Evolutionary conservation across 2,797 vertebrate genomes (phyloP).

Genomic region (Cynodonichthys magdalenae): DNA sequence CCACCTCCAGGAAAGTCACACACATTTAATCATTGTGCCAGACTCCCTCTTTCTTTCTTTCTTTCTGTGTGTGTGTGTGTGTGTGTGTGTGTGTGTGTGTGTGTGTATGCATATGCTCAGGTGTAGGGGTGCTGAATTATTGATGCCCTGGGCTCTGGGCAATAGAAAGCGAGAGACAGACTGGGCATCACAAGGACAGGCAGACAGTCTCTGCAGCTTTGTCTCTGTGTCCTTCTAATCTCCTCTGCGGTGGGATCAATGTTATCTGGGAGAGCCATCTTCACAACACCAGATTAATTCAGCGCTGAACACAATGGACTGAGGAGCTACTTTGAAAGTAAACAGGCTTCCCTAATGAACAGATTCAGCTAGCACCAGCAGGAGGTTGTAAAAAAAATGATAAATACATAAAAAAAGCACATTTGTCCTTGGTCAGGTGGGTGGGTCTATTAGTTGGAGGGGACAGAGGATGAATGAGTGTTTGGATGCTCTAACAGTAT

Average conservation of each 20-base stretch:
- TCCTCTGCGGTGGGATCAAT: conserved; percentile 70
- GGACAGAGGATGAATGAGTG: conserved; percentile 28
- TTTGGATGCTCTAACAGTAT: conserved; percentile 20
- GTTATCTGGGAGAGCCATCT: conserved; percentile 72
- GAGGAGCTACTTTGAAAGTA: conserved; percentile 63
- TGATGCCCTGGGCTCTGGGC: conserved; percentile 64
- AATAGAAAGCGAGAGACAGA: conserved; percentile 33
- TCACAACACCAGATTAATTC: conserved; percentile 68
- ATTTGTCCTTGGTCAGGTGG: conserved; percentile 58
- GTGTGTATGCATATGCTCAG: conserved; percentile 47
- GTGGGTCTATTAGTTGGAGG: conserved; percentile 15
- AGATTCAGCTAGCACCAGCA: conserved; percentile 43
- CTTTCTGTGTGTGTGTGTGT: conserved; percentile 18
- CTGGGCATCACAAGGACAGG: conserved; percentile 60
- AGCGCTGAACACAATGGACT: conserved; percentile 46
- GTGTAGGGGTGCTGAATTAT: conserved; percentile 73
- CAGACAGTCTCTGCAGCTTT: conserved; percentile 47
- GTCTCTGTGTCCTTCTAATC: conserved; percentile 66
- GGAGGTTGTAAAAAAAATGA: conserved; percentile 34
- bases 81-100: conserved; percentile 20
- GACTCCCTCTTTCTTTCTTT: conserved; percentile 12
- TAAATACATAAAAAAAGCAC: conserved; percentile 3
- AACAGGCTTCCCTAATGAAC: conserved; percentile 53
- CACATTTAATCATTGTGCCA: conserved; percentile 49
- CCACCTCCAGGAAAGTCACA: conserved; percentile 72